Evolutionary conservation across 2,888 invertebrate genomes (phyloP), one percentile per base, ranked within the genome.

Genomic region (Smittia sp.): DNA sequence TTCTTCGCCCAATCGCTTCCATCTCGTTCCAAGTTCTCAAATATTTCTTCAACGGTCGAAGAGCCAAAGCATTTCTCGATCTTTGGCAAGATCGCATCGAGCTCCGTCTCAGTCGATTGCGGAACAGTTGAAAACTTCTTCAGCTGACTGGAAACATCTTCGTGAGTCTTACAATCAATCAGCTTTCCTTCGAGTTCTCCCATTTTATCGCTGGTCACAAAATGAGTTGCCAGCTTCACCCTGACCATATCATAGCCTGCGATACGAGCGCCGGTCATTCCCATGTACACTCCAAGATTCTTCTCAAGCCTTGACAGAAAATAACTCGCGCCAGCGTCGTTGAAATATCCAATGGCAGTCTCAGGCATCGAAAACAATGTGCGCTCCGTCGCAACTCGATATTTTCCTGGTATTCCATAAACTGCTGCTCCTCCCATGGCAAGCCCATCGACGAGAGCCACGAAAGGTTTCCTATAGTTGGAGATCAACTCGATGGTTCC

Each of bases 201-300:
- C 0, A 83, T 75, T 72, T 79, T 79, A 1, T 77, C 74, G 74
- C 81, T 81, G 0, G 79, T 78, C 41, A 81, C 80, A 63, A 78
- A 96, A 82, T 99, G 98, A 1, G 98, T 98, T 0, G 97, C 97
- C 74, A 99, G 87, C 1, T 98, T 97, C 1, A 96, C 89, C 79
- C 91, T 90, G 96, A 72, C 87, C 84, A 1, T 95, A 90, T 84
- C 85, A 87, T 75, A 88, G 78, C 77, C 87, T 82, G 75, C 85
- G 83, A 75, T 87, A 22, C 69, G 46, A 2, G 24, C 46, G 0
- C 89, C 89, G n/a, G 88, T 88, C 13, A 89, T 80, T 1, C 85
- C 88, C 58, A 89, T 79, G 78, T 83, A 89, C 52, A 85, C 78
- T 20, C 89, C 89, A 2, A 88, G 78, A 75, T 84, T 82, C 24